These are phyloP conservation scores for Rhinophrynus dorsalis DNA, from an alignment of 2,797 vertebrate genomes.

Conservation along the genomic window DNA sequence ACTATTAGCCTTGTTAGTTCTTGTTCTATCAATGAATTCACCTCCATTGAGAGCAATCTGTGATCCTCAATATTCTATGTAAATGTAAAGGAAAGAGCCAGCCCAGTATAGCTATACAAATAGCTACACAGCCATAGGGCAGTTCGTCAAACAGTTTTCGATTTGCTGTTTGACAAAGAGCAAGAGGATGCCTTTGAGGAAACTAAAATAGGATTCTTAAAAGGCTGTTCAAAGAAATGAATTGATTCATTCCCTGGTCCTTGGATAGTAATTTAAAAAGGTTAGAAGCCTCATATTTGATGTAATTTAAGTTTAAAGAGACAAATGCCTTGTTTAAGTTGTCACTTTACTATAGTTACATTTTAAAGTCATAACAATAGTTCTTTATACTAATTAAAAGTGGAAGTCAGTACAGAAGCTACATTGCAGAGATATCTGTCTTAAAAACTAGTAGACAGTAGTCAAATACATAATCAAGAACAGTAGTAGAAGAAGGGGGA, in stretches of 20 bases:
- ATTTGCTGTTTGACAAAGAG: slow-evolving; percentile 43
- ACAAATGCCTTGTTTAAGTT: slow-evolving; percentile 46
- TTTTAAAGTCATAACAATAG: slow-evolving; percentile 54
- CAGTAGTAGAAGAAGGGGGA: not conserved
- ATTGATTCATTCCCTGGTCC: slow-evolving; percentile 49
- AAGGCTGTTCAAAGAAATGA: slow-evolving; percentile 43
- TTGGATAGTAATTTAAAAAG: slow-evolving; percentile 32
- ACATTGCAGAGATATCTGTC: slow-evolving; percentile 37
- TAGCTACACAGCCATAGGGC: slow-evolving; percentile 20
- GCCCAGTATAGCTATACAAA: slow-evolving; percentile 17
- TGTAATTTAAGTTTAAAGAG: slow-evolving; percentile 54
- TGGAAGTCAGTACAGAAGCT: slow-evolving; percentile 47
- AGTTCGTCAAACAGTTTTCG: slow-evolving; percentile 24
- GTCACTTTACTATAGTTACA: slow-evolving; percentile 41
- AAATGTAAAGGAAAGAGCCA: not conserved
- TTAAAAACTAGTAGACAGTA: slow-evolving; percentile 35
- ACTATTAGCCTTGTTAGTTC: not conserved
- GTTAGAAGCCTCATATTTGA: slow-evolving; percentile 40
- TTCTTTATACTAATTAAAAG: slow-evolving; percentile 31
- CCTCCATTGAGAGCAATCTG: not conserved
- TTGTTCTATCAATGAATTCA: not conserved
- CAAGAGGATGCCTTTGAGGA: slow-evolving; percentile 22
- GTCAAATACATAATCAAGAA: not conserved
- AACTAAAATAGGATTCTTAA: slow-evolving; percentile 31
- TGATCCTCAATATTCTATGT: not conserved